Base-by-base conservation (phyloP, 2,888 invertebrate genomes). In the Drosophila buzzatii region DNA sequence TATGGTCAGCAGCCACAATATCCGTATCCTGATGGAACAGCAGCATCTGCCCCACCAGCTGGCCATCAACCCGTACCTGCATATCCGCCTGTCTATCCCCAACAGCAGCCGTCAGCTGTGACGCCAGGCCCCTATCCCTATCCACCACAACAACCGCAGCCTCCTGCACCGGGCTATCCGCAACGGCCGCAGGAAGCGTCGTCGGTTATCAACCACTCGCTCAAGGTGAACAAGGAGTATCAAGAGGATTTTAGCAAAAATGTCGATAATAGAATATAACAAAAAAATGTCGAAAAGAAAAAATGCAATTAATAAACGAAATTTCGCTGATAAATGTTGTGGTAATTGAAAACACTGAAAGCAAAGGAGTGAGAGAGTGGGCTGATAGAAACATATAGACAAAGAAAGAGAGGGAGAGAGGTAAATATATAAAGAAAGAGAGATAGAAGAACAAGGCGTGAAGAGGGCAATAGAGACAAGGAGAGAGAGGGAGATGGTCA, bases 181-280 rank as follows among this genome's bases (percentile, higher is more conserved):
- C 37, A 23, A 7, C 59, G 27, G 27, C 55, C 41, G 20, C 63
- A 59, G 3, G 70, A 62, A 2, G 72, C 80, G 31, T 70, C 83
- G 16, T 82, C 85, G 42, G 70, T 82, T 14, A 74, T 83, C 8
- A 83, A 80, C 27, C 83, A 83, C 49, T 80, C 77, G 7, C 85
- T 88, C 8, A 89, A 89, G 75, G 90, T 92, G 69, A 85, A 88
- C 42, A 91, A 81, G 56, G 76, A 88, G 27, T 84, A 89, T 56
- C 77, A 88, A n/a, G 87, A 89, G 56, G 71, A 81, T 12, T 53
- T 37, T 27, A 62, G 27, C 20, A 70, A 60, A 31, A 44, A 42
- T 23, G 35, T 59, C 10, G 53, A 59, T 14, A 56, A 39, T 12
- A 52, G 12, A 16, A n/a, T 56, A 37, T 56, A 27, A 27, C 5